A percentile compares a stretch with the other conserved stretches of the same genome.
These are phyloP conservation scores for Morone saxatilis DNA, from an alignment of 2,113 vertebrate genomes.

Conservation along the genomic window DNA sequence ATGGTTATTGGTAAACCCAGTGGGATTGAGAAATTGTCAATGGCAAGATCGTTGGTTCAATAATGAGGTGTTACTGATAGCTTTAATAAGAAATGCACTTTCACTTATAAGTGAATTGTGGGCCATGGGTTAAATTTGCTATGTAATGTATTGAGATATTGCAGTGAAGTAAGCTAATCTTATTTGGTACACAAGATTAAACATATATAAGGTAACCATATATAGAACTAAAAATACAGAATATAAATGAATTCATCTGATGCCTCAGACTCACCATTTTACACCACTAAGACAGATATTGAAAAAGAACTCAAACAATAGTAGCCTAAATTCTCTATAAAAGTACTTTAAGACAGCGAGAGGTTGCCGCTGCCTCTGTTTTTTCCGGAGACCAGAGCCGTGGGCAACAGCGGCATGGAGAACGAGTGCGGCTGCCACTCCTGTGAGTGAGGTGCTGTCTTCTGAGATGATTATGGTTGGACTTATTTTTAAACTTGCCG, in stretches of 20 bases:
- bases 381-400: too few relatives aligned
- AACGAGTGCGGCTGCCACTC: neutral
- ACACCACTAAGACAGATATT: neutral
- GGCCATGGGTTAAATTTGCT: neutral
- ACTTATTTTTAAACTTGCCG: neutral
- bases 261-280: neutral
- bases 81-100: slow-evolving; percentile 13
- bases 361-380: neutral
- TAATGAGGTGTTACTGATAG: slow-evolving; percentile 11
- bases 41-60: slow-evolving; percentile 22
- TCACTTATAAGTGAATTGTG: neutral
- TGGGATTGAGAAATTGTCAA: slow-evolving; percentile 33
- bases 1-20: slow-evolving; percentile 17
- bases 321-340: neutral
- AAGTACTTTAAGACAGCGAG: neutral
- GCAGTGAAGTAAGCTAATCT: neutral
- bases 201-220: neutral
- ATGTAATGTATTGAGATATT: neutral
- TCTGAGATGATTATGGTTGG: neutral
- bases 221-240: neutral
- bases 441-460: neutral
- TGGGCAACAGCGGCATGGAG: neutral
- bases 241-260: neutral
- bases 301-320: neutral
- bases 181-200: neutral